phyloP scores from a whole-genome alignment of 2,888 invertebrate species.

The Camptogramma bilineatum region DNA sequence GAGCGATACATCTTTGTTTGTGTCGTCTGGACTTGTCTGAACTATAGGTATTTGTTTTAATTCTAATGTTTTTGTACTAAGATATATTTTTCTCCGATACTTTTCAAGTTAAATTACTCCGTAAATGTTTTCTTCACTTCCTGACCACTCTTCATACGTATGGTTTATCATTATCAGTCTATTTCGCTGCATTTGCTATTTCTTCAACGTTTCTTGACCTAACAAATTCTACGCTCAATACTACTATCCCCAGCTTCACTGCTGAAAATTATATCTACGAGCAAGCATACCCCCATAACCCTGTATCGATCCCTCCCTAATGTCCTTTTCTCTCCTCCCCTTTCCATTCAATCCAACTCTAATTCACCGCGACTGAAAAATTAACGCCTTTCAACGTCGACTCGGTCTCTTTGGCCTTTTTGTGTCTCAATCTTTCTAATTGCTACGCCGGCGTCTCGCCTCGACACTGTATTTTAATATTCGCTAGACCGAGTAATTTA shows the following conservation, averaged over 20 bases:
- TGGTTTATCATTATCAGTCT: no score
- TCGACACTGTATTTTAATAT: constrained; percentile 49
- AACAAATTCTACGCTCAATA: constrained; percentile 21
- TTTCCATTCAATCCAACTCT: constrained; percentile 47
- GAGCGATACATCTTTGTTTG: background rate
- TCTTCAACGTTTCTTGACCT: constrained; percentile 1
- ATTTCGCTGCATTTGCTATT: background rate
- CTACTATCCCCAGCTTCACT: constrained; percentile 30
- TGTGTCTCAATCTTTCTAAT: constrained; percentile 58
- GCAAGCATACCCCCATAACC: constrained; percentile 42
- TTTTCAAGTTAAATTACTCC: no score
- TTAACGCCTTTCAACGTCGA: constrained; percentile 51
- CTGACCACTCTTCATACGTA: no score
- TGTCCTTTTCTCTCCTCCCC: constrained; percentile 30
- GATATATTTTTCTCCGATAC: no score
- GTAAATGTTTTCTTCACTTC: no score
- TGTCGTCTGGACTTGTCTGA: background rate
- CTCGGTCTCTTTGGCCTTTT: constrained; percentile 47
- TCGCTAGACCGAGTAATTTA: constrained; percentile 50
- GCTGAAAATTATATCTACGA: constrained; percentile 41
- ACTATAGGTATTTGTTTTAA: no score
- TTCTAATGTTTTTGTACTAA: no score
- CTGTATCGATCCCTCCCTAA: constrained; percentile 46
- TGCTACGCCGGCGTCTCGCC: constrained; percentile 51
- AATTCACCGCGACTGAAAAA: constrained; percentile 58